phyloP scores from a whole-genome alignment of 1,140 invertebrate species.

The Colletes gigas region DNA sequence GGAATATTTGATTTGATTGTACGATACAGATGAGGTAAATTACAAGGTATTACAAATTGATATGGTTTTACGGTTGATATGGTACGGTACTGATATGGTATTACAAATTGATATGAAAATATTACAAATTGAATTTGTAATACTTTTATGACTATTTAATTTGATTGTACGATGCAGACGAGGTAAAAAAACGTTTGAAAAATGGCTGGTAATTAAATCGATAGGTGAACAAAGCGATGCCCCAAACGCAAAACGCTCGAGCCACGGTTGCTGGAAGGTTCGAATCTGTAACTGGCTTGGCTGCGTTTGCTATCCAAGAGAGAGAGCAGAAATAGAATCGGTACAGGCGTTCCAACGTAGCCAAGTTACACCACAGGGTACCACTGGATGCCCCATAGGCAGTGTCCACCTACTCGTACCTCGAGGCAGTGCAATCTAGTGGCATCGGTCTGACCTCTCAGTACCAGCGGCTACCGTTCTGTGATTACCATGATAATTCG shows the following conservation, averaged over 20 bases:
- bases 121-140: too few relatives aligned
- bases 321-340: constrained; percentile 19
- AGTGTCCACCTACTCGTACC: constrained; percentile 58
- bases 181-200: too few relatives aligned
- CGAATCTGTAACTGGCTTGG: not conserved
- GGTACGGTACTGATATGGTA: too few relatives aligned
- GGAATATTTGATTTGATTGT: too few relatives aligned
- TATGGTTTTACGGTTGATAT: too few relatives aligned
- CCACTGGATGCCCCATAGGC: constrained; percentile 43
- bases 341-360: not conserved
- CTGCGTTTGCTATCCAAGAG: not conserved
- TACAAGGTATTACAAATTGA: too few relatives aligned
- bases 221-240: not conserved
- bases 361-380: constrained; percentile 28
- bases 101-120: too few relatives aligned
- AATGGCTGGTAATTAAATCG: too few relatives aligned
- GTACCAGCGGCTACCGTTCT: constrained; percentile 67
- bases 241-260: too few relatives aligned
- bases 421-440: constrained; percentile 58
- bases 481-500: constrained; percentile 71
- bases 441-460: constrained; percentile 67
- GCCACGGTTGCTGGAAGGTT: not conserved
- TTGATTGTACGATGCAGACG: too few relatives aligned
- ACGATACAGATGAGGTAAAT: too few relatives aligned
- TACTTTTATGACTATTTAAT: too few relatives aligned